Evolutionary conservation across 2,797 vertebrate genomes (phyloP).

Genomic region (Falco novaeseelandiae): DNA sequence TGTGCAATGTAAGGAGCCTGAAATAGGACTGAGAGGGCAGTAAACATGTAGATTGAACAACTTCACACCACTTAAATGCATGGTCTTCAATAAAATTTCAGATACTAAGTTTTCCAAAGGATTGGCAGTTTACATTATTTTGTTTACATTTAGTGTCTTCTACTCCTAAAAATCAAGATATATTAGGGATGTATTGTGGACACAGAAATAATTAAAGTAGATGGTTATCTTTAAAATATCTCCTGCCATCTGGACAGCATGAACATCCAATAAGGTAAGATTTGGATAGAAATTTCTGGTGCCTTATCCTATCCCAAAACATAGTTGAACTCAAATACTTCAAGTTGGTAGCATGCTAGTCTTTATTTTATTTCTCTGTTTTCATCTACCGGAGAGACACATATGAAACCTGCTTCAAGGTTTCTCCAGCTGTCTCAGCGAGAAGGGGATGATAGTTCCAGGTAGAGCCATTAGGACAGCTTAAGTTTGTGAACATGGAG

Average conservation of each 20-base stretch:
- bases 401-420: background rate
- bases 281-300: background rate
- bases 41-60: background rate
- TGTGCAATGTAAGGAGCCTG: background rate
- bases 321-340: background rate
- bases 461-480: background rate
- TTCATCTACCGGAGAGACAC: background rate
- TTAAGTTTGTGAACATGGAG: background rate
- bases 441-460: background rate
- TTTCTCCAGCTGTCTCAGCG: background rate
- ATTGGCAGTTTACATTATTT: background rate
- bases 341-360: background rate
- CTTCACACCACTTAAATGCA: background rate
- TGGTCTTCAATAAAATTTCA: background rate
- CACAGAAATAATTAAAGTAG: background rate
- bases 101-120: background rate
- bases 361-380: background rate
- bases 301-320: background rate
- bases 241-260: background rate
- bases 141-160: background rate
- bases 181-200: background rate
- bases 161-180: background rate
- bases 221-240: background rate
- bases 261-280: background rate
- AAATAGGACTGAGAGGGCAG: background rate